Conservation (phyloP, 2,888 invertebrate genomes). For the Lydus trimaculatus region DNA sequence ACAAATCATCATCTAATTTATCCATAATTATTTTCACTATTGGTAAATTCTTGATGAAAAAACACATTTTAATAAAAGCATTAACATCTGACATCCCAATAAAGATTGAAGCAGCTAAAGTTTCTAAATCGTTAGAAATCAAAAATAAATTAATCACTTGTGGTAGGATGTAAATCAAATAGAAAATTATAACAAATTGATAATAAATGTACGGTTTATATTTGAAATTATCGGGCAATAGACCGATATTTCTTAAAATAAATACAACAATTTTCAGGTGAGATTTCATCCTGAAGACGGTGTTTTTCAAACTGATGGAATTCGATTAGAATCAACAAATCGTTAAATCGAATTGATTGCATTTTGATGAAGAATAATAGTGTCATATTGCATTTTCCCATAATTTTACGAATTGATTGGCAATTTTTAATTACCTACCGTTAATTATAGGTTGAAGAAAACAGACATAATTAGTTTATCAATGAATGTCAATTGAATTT, state of each 20-base stretch:
- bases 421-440: too few species aligned
- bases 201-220: background rate
- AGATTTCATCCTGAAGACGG: background rate
- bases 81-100: background rate
- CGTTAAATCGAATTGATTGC: too few species aligned
- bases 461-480: too few species aligned
- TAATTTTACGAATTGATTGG: too few species aligned
- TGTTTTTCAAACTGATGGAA: too few species aligned
- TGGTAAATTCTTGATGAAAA: conserved; percentile 15
- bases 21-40: conserved; percentile 10
- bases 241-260: background rate
- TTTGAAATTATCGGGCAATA: background rate
- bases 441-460: too few species aligned
- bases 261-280: background rate
- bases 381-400: too few species aligned
- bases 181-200: background rate
- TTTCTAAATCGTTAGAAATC: conserved; percentile 13
- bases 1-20: conserved; percentile 22
- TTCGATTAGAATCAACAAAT: too few species aligned
- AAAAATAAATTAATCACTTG: conserved; percentile 10
- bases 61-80: conserved; percentile 1
- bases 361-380: too few species aligned
- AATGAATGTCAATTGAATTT: too few species aligned
- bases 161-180: background rate
- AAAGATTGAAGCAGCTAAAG: conserved; percentile 1